Conservation (phyloP, 2,113 vertebrate genomes). For the Brevimyrus niger region DNA sequence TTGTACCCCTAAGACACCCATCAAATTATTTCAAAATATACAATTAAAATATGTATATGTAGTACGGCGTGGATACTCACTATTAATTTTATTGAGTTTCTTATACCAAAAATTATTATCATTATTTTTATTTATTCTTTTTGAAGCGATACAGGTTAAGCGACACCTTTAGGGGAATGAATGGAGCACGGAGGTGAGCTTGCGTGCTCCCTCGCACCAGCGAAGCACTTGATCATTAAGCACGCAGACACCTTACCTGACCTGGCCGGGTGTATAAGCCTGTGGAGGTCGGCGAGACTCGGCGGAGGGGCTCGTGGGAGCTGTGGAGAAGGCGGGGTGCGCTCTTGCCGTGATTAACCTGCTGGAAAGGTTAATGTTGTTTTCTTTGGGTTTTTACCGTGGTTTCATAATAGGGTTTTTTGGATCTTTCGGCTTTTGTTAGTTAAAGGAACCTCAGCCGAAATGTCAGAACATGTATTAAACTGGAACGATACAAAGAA, state of each 20-base stretch:
- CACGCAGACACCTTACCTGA: not conserved
- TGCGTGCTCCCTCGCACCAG: not conserved
- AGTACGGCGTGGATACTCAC: not conserved
- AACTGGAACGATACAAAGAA: not conserved
- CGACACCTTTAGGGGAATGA: not conserved
- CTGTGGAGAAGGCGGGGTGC: not conserved
- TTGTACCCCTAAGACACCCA: too few species aligned
- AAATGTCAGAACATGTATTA: not conserved
- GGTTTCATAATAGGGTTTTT: not conserved
- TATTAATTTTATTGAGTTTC: not conserved
- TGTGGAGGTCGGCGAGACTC: not conserved
- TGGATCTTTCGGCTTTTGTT: not conserved
- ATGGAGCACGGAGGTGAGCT: not conserved
- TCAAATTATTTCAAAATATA: not conserved
- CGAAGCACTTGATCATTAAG: not conserved
- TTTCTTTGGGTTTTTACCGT: not conserved
- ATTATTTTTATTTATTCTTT: not conserved
- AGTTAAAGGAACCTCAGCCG: not conserved
- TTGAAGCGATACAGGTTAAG: not conserved
- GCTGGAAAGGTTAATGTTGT: not conserved
- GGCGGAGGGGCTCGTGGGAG: not conserved
- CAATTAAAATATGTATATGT: not conserved
- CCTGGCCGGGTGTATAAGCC: not conserved
- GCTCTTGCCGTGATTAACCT: not conserved
- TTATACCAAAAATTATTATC: not conserved